These are phyloP conservation scores for Pristionchus maxplancki DNA, from an alignment of 2,888 invertebrate genomes.

Conservation along the genomic window DNA sequence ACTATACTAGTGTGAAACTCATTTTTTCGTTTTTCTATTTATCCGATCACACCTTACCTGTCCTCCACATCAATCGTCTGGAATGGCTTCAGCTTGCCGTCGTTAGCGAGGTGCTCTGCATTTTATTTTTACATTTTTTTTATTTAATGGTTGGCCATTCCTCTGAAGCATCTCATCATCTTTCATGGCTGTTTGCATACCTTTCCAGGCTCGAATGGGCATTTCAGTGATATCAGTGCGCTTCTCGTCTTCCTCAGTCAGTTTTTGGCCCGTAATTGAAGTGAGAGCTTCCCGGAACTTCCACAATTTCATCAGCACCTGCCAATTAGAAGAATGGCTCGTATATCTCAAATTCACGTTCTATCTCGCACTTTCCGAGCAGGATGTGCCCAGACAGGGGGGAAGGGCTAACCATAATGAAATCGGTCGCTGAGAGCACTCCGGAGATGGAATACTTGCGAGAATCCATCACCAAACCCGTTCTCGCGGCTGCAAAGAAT, in stretches of 20 bases:
- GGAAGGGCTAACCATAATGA: constrained; percentile 56
- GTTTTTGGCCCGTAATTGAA: neutral
- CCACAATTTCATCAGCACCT: constrained; percentile 62
- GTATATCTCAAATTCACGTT: no score
- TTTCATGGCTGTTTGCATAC: constrained; percentile 26
- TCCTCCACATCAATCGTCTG: constrained; percentile 59
- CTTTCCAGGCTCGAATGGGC: constrained; percentile 61
- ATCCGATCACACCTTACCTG: no score
- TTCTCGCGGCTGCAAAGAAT: constrained; percentile 57
- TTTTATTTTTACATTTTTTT: no score
- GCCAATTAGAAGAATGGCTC: neutral
- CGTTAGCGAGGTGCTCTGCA: constrained; percentile 31
- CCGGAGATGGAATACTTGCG: constrained; percentile 58
- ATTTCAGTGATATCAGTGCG: constrained; percentile 60
- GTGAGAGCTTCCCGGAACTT: constrained; percentile 54
- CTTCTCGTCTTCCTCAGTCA: constrained; percentile 36
- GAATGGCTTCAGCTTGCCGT: constrained; percentile 60
- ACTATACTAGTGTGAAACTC: no score
- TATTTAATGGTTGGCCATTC: no score
- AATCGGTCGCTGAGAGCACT: constrained; percentile 64
- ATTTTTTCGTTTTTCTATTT: no score
- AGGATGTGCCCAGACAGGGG: neutral
- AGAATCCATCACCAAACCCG: constrained; percentile 60
- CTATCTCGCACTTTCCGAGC: neutral
- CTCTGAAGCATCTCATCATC: neutral